phyloP scores from a whole-genome alignment of 2,797 vertebrate species.

The Nannoperca australis region DNA sequence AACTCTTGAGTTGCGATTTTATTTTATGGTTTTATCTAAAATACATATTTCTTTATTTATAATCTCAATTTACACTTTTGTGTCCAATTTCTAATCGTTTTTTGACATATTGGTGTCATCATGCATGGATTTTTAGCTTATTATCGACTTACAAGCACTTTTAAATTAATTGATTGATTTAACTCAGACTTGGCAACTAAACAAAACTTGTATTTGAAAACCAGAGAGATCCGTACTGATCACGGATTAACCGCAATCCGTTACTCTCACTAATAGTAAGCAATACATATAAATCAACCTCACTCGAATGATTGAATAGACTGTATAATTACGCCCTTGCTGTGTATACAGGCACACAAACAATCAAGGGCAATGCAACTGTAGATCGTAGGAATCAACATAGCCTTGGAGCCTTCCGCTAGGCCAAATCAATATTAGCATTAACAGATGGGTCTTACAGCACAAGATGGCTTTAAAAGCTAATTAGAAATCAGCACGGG shows the following conservation, averaged over 20 bases:
- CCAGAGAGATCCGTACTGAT: no score
- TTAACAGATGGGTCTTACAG: not conserved
- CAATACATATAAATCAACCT: not conserved
- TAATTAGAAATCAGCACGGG: not conserved
- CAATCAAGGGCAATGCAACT: not conserved
- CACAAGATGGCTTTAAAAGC: not conserved
- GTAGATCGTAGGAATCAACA: not conserved
- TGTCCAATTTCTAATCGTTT: not conserved
- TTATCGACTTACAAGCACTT: no score
- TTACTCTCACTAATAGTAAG: no score
- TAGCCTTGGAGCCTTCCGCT: not conserved
- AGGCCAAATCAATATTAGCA: constrained; percentile 13
- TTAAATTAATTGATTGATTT: not conserved
- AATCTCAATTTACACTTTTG: not conserved
- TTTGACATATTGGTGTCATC: not conserved
- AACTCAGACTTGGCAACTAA: not conserved
- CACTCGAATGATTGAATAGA: not conserved
- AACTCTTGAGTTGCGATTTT: not conserved
- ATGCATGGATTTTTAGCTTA: not conserved
- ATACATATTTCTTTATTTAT: not conserved
- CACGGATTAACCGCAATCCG: no score
- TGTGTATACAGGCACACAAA: not conserved
- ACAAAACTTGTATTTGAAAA: not conserved
- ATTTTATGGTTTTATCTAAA: not conserved
- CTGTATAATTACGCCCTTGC: not conserved